Base-by-base conservation (phyloP, 2,797 vertebrate species). In the Micromesistius poutassou region DNA sequence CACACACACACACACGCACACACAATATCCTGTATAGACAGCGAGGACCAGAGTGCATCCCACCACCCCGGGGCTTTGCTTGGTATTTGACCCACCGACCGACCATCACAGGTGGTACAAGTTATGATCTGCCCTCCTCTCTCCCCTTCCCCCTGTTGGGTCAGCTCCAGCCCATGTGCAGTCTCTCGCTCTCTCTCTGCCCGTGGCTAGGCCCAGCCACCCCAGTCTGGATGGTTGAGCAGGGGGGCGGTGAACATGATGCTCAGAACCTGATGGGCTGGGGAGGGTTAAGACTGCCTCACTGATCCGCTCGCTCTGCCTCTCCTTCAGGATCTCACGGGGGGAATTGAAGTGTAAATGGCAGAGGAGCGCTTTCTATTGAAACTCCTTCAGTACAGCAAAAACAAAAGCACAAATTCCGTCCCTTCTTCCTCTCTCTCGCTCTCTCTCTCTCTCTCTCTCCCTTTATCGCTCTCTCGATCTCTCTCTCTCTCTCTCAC, bases 211-310 rank as follows among this genome's bases (percentile, higher is more conserved):
- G 83, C 79, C 46, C 73, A 71, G 79, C 79, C 38, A 74, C 81
- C 55, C 76, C 87, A 80, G 79, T 80, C 74, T 87, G 87, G 82
- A 80, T 84, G 86, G 84, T 72, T 86, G 73, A 82, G 77, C 87
- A 90, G 75, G 0, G 10, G 77, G 76, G 73, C 84, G 84, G 46
- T 72, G 50, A n/a, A 62, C 30, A 33, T 33, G 42, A 76, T 73
- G 70, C 16, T 50, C 46, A 16, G 16, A 62, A 7, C 50, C 50
- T 2, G 50, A 3, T 22, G 8, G 3, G 50, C 50, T 62, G 22
- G 22, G 6, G 22, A 62, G 50, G 50, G 46, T 50, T 19, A 55
- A 22, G 50, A 55, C 19, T 22, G 50, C 5, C 22, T 62, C 50
- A 25, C 50, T n/a, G 50, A n/a, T n/a, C 50, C 8, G 46, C 16